Conservation (phyloP, 92 coral and sea anemone genomes). For the Chrysogorgia sp. region DNA sequence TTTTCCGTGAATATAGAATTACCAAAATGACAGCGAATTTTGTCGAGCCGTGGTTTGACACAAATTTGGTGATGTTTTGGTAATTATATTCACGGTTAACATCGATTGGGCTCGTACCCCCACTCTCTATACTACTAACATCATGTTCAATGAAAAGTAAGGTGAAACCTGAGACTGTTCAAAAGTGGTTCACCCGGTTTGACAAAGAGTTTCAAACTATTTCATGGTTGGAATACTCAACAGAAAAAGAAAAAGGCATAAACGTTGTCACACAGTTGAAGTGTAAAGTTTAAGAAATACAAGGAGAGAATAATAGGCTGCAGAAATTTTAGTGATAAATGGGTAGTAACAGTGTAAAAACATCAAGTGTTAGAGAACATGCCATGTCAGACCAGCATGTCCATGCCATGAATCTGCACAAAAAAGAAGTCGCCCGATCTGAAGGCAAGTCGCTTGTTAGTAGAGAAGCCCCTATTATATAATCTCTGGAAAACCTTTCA, state of each 20-base stretch:
- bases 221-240: constrained; percentile 33
- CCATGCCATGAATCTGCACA: constrained; percentile 35
- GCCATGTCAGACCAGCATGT: constrained; percentile 33
- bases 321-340: constrained; percentile 32
- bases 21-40: too few species aligned
- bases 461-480: constrained; percentile 26
- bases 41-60: too few species aligned
- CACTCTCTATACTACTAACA: too few species aligned
- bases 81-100: too few species aligned
- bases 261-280: constrained; percentile 27
- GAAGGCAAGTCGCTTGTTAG: constrained; percentile 27
- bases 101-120: too few species aligned
- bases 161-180: constrained; percentile 30
- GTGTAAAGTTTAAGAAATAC: constrained; percentile 29
- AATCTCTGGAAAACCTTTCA: constrained; percentile 27
- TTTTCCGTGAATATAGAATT: too few species aligned
- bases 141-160: constrained; percentile 12
- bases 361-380: constrained; percentile 21
- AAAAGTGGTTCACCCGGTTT: constrained; percentile 8
- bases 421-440: constrained; percentile 21
- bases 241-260: constrained; percentile 34
- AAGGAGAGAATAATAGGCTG: constrained; percentile 29
- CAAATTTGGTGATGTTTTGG: too few species aligned
- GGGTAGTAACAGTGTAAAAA: constrained; percentile 15
- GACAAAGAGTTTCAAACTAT: constrained; percentile 19